These are phyloP conservation scores for Psittacula echo DNA, from an alignment of 2,797 vertebrate genomes.

Conservation along the genomic window DNA sequence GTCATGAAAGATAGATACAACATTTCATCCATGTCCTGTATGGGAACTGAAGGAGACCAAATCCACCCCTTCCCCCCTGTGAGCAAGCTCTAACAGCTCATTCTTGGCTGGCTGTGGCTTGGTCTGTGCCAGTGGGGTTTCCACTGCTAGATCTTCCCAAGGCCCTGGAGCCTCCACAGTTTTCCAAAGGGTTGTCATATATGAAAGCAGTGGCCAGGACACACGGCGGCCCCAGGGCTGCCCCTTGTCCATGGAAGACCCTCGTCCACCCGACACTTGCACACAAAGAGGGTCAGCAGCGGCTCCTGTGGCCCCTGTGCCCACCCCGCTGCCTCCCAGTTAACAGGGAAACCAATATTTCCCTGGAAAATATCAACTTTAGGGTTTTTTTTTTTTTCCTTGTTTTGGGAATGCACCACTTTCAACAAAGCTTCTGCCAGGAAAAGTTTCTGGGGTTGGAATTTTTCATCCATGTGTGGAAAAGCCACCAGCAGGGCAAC, in stretches of 20 bases:
- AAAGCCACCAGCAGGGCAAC: no score
- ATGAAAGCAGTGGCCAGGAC: background rate
- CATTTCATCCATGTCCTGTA: background rate
- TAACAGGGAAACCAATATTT: background rate
- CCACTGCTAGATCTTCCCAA: background rate
- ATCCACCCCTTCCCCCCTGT: background rate
- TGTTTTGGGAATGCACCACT: no score
- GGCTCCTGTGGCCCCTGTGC: accelerated
- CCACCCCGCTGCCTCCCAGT: background rate
- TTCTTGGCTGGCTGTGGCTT: background rate
- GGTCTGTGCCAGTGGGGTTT: background rate
- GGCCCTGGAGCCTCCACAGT: background rate
- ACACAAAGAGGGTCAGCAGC: background rate
- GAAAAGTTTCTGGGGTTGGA: no score
- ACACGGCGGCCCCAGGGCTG: background rate
- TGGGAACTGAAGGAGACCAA: background rate
- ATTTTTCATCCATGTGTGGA: no score
- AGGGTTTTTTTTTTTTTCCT: no score
- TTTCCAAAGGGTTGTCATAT: background rate
- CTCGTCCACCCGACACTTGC: accelerated
- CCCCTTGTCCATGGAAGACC: background rate
- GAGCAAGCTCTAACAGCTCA: background rate
- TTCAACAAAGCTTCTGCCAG: no score
- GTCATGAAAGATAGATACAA: background rate
- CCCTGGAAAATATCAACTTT: background rate